Evolutionary conservation across 2,888 invertebrate genomes (phyloP), one percentile per base, ranked within the genome.

Genomic region (Mesopsocus fuscifrons): DNA sequence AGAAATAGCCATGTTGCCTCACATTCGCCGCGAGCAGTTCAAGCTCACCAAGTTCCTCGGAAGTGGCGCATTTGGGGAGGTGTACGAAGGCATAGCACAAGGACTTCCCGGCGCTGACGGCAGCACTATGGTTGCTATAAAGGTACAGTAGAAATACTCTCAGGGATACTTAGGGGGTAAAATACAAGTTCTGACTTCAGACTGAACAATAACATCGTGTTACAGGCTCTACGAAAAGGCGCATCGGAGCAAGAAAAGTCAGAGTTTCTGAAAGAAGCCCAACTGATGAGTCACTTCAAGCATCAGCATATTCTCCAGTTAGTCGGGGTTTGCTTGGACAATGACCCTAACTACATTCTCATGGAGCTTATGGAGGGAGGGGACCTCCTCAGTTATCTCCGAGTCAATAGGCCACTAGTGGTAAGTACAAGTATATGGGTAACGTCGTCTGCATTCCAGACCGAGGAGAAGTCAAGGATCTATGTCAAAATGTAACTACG

Each of bases 351-450:
- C 54, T 85, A 88, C 52, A 78, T 98, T 48, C 81, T 98, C 38
- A 78, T 97, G 72, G 97, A 98, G 59, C 70, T 97, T 15, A 98
- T 98, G 98, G 87, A 92, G 59, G 92, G 85, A 3, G 95, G 97
- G 0, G 97, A 97, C 63, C 64, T 98, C 45, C 67, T 95, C 23
- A 87, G 84, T 45, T 97, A 89, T 59, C 66, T 98, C 35, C 66
- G 94, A 43, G 73, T 77, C 3, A 84, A 84, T 51, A 68, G 94
- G 44, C 75, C 82, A 32, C 68, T 73, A n/a, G 59, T 72, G 57
- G 82, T 82, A 61, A 61, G 60, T 55, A 30, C 8, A 34, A 11
- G n/a, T n/a, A n/a, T n/a, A n/a, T n/a, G n/a, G n/a, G n/a, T n/a
- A n/a, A n/a, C n/a, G n/a, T n/a, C n/a, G n/a, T n/a, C n/a, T n/a